Base-by-base conservation (phyloP, 2,888 invertebrate species). In the Nomada ferruginata region DNA sequence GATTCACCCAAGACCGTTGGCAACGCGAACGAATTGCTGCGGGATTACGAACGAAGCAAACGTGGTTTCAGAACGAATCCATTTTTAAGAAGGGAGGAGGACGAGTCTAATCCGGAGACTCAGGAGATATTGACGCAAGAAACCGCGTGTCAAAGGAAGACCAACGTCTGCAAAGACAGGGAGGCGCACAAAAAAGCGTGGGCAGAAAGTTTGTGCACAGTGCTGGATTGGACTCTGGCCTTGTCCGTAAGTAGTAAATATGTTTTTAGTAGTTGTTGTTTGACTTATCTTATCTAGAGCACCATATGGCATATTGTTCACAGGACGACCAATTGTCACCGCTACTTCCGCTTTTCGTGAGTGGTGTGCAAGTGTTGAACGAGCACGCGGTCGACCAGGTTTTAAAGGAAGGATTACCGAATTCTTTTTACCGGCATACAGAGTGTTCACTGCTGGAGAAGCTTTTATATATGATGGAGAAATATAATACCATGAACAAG, bases 131-230 rank as follows among this genome's bases (percentile, higher is more conserved):
- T 57, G 2, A 23, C 20, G 11, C 65, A 71, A 52, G 89, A 86
- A 9, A 36, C 73, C 1, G 97, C 97, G 90, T 96, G 97, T 88
- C 97, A 98, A 91, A 83, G 55, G 42, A 83, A 65, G 57, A 83
- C 42, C 4, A 83, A 84, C 90, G 97, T 98, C 82, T 96, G 96
- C 85, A 98, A 97, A 95, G 98, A 98, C 92, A 96, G 97, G 72
- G 98, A 98, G 91, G 97, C 98, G 23, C 97, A 97, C 91, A 95
- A 97, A 82, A 96, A 96, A 75, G 97, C 98, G 26, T 96, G 98
- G 94, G 97, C 97, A 44, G 98, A 98, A 93, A 96, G 98, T 89
- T 95, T 98, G 88, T 96, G 97, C 92, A 97, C 97, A 29, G 96
- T 97, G 85, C 95, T 98, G 92, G 98, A 98, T 91, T 95, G 98